Evolutionary conservation across 2,113 vertebrate species (phyloP).

Genomic region (Crocuta crocuta): DNA sequence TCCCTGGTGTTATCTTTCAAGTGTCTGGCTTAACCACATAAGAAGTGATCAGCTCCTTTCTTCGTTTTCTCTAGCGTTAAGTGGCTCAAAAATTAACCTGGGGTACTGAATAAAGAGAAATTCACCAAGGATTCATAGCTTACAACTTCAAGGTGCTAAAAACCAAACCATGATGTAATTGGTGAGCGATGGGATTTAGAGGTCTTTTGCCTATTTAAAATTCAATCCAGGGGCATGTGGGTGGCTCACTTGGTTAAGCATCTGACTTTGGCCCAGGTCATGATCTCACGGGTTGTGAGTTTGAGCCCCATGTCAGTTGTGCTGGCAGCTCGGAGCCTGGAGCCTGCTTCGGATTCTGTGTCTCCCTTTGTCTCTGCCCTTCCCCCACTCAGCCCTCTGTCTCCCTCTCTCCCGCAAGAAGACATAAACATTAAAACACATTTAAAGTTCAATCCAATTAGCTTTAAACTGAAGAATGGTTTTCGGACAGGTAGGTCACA

Average conservation of each 20-base stretch:
- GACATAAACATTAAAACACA: too few relatives aligned
- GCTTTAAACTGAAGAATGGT: constrained; percentile 37
- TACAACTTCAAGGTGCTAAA: constrained; percentile 14
- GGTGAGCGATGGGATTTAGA: constrained; percentile 24
- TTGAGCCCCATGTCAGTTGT: too few relatives aligned
- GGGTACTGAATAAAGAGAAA: not conserved
- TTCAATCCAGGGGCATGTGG: not conserved
- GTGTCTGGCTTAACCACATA: not conserved
- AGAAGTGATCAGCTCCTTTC: constrained; percentile 30
- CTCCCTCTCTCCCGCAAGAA: too few relatives aligned
- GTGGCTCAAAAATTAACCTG: not conserved
- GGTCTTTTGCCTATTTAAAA: not conserved
- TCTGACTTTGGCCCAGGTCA: too few relatives aligned
- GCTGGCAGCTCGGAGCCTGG: too few relatives aligned
- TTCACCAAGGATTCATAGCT: not conserved
- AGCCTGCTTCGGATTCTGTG: too few relatives aligned
- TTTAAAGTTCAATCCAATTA: not conserved
- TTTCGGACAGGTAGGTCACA: not conserved
- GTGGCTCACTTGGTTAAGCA: too few relatives aligned
- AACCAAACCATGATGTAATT: not conserved
- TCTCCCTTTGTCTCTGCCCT: too few relatives aligned
- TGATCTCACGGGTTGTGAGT: too few relatives aligned
- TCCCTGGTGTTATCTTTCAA: not conserved
- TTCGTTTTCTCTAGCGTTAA: constrained; percentile 9
- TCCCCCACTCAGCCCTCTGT: too few relatives aligned